Percentiles rank a stretch among this genome's conserved stretches.
These are phyloP conservation scores for Ceratotherium simum DNA, from an alignment of 2,113 vertebrate species.

Conservation along the genomic window DNA sequence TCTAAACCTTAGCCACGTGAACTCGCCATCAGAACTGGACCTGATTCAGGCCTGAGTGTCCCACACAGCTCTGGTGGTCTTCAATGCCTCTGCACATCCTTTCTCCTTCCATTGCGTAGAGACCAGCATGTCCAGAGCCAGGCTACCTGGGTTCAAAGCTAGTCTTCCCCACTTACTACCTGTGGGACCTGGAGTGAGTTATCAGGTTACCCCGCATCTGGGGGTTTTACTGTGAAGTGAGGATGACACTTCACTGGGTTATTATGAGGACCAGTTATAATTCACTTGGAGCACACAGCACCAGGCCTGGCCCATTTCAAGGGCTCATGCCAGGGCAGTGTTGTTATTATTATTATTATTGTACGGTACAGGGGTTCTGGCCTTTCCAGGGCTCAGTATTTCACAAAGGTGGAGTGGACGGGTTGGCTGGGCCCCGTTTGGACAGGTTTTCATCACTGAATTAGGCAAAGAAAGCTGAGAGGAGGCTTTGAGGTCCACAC, in stretches of 20 bases:
- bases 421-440: neutral
- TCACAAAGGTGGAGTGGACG: neutral
- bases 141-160: too few species aligned
- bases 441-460: neutral
- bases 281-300: accelerated
- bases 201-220: neutral
- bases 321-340: neutral
- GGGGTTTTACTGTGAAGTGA: neutral
- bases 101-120: neutral
- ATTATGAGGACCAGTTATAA: accelerated
- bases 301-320: accelerated
- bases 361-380: neutral
- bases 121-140: neutral
- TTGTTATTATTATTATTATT: neutral
- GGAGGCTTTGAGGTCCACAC: neutral
- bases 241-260: neutral
- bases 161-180: neutral
- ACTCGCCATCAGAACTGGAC: neutral
- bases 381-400: neutral
- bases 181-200: neutral
- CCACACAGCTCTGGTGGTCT: too few species aligned
- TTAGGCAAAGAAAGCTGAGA: neutral
- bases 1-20: accelerated
- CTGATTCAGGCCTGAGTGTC: neutral
- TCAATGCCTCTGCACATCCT: neutral